These are phyloP conservation scores for Apostichopus leukothele DNA, from an alignment of 53 echinoderm and acorn worm genomes.

Conservation along the genomic window DNA sequence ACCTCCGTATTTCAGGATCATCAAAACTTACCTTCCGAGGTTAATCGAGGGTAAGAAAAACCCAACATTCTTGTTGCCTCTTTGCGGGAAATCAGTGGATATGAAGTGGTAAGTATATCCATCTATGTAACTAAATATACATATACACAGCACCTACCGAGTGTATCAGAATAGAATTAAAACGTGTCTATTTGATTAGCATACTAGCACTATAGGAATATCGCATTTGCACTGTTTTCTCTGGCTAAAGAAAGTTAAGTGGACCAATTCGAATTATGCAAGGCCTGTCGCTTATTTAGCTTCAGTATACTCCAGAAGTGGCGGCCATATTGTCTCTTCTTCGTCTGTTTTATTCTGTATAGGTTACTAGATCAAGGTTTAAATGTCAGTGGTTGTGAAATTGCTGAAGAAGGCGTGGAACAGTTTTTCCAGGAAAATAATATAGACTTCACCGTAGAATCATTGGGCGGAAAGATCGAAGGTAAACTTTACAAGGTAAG, in stretches of 20 bases:
- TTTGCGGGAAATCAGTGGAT: slow-evolving; percentile 91
- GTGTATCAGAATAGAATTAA: no score
- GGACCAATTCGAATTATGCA: no score
- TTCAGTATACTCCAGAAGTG: no score
- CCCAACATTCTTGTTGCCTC: slow-evolving; percentile 74
- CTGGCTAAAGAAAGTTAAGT: no score
- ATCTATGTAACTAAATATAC: no score
- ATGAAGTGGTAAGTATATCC: slow-evolving; percentile 75
- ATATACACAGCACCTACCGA: no score
- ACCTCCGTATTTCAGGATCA: slow-evolving; percentile 55
- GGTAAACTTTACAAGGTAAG: slow-evolving; percentile 37
- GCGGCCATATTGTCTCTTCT: no score
- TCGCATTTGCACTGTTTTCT: no score
- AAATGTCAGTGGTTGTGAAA: slow-evolving; percentile 73
- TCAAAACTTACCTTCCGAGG: slow-evolving; percentile 61
- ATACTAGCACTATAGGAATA: no score
- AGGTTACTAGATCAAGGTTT: slow-evolving; percentile 84
- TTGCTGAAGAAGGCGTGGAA: slow-evolving; percentile 70
- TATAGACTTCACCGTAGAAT: slow-evolving; percentile 61
- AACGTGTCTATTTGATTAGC: no score
- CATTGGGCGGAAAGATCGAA: not conserved
- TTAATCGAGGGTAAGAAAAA: slow-evolving; percentile 69
- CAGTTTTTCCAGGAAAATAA: slow-evolving; percentile 89
- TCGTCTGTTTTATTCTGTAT: not conserved
- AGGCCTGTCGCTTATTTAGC: no score